Evolutionary conservation across 1,140 invertebrate genomes (phyloP).

Genomic region (Lepeophtheirus salmonis): DNA sequence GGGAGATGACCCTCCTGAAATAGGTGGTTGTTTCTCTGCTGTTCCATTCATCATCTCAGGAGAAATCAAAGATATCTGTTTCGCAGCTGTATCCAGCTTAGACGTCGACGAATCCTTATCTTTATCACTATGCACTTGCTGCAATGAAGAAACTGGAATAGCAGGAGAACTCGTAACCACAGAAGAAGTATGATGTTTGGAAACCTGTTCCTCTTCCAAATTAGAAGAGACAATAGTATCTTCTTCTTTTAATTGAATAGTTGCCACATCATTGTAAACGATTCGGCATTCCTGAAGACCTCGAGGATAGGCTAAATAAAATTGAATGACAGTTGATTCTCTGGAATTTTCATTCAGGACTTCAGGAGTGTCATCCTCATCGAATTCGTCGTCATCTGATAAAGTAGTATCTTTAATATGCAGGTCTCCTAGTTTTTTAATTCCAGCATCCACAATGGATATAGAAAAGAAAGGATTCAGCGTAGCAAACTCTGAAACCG

Average conservation of each 20-base stretch:
- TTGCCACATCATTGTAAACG: slow-evolving; percentile 22
- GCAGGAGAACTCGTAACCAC: no score
- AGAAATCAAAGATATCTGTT: not conserved
- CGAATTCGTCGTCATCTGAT: slow-evolving; percentile 25
- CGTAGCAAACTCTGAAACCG: slow-evolving; percentile 58
- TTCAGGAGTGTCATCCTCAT: slow-evolving; percentile 26
- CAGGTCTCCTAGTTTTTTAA: slow-evolving; percentile 27
- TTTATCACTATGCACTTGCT: not conserved
- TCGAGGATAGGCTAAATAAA: slow-evolving; percentile 71
- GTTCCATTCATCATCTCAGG: not conserved
- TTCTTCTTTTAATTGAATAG: no score
- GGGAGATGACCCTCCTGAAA: not conserved
- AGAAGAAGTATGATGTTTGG: no score
- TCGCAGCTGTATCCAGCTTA: not conserved
- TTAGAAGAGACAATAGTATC: no score
- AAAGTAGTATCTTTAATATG: slow-evolving; percentile 19
- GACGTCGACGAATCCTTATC: not conserved
- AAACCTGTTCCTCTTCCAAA: no score
- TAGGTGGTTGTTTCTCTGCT: not conserved
- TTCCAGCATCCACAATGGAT: slow-evolving; percentile 55
- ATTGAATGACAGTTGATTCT: slow-evolving; percentile 38
- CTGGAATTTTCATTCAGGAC: slow-evolving; percentile 15
- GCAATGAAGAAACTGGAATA: no score
- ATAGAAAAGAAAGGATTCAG: slow-evolving; percentile 65
- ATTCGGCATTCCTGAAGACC: slow-evolving; percentile 67